phyloP scores from a whole-genome alignment of 2,113 vertebrate genomes.

The Thunnus thynnus region DNA sequence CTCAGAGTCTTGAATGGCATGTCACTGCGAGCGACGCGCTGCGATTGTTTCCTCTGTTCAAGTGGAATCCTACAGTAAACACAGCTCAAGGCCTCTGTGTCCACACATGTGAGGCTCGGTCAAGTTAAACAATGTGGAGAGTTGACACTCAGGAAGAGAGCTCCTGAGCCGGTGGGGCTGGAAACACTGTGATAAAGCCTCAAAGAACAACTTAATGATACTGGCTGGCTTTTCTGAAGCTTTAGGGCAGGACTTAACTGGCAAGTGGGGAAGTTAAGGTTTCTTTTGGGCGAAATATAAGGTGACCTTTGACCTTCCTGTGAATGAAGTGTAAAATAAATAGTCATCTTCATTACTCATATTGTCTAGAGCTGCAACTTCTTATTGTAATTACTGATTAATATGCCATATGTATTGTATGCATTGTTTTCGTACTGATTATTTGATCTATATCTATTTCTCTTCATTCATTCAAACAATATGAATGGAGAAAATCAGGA shows the following conservation, averaged over 20 bases:
- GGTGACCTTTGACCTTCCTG: too few species aligned
- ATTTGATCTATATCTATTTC: too few species aligned
- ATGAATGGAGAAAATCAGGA: too few species aligned
- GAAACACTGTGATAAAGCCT: slow-evolving; percentile 22
- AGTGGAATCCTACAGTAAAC: slow-evolving; percentile 53
- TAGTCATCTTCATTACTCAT: too few species aligned
- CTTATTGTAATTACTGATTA: too few species aligned
- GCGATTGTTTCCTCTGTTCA: slow-evolving; percentile 32
- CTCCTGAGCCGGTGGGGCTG: neutral
- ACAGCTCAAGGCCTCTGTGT: slow-evolving; percentile 26
- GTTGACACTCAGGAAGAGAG: slow-evolving; percentile 40
- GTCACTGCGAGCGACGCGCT: neutral
- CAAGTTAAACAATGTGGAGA: slow-evolving; percentile 57
- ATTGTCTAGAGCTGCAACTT: too few species aligned
- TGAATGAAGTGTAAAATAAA: too few species aligned
- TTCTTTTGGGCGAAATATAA: neutral
- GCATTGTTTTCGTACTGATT: too few species aligned
- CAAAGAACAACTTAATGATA: neutral
- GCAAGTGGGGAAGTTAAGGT: rapidly evolving
- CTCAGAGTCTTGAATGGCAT: slow-evolving; percentile 42
- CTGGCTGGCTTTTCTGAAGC: neutral
- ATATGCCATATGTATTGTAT: too few species aligned
- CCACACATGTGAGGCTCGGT: slow-evolving; percentile 35
- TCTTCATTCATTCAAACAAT: too few species aligned
- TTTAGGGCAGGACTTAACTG: neutral